These are phyloP conservation scores for Aporrectodea caliginosa DNA, from an alignment of 1,140 invertebrate genomes.

Conservation along the genomic window DNA sequence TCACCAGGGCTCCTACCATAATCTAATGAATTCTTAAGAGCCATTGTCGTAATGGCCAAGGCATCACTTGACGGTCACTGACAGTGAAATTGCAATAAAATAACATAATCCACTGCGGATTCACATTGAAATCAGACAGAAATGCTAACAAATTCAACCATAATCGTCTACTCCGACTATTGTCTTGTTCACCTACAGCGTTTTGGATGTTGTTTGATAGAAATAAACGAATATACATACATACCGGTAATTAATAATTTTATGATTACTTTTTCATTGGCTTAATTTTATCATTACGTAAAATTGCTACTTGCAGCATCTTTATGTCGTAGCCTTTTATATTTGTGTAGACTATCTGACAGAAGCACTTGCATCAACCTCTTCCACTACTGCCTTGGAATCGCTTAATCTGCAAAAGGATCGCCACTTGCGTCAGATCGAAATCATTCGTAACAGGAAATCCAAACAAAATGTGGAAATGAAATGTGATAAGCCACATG, in stretches of 20 bases:
- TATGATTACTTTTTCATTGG: background rate
- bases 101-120: no score
- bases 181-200: background rate
- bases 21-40: no score
- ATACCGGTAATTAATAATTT: background rate
- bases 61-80: no score
- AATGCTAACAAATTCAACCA: no score
- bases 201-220: background rate
- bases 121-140: no score
- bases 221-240: background rate
- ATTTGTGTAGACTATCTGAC: background rate
- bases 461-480: background rate
- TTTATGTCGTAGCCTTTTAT: no score
- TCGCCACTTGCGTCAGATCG: background rate
- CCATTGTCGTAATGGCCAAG: no score
- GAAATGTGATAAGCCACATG: background rate
- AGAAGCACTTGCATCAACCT: background rate
- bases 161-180: background rate
- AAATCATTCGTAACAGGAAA: background rate
- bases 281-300: no score
- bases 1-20: no score
- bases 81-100: no score
- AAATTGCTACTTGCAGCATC: no score
- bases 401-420: background rate
- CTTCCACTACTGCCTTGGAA: background rate